These are phyloP conservation scores for Pipistrellus pygmaeus DNA, from an alignment of 2,797 vertebrate genomes.

Conservation along the genomic window DNA sequence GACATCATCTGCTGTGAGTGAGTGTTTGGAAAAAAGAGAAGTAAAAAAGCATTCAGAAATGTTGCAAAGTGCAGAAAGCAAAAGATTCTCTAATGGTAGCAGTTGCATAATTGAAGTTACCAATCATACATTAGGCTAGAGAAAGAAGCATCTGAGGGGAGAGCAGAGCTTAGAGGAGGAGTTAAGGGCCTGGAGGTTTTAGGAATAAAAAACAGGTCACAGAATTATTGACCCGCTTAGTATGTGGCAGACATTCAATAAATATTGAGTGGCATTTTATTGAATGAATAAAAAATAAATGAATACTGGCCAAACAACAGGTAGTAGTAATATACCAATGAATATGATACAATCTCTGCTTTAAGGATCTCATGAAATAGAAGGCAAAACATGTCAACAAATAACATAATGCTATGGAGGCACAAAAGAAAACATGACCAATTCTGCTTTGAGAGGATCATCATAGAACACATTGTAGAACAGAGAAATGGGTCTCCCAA, in stretches of 20 bases:
- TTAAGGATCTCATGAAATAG: neutral
- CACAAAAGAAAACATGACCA: neutral
- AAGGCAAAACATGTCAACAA: conserved; percentile 2
- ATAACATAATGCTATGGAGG: neutral
- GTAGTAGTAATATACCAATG: neutral
- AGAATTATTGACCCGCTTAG: neutral
- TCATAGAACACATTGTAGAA: neutral
- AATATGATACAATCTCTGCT: neutral
- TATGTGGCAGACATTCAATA: neutral
- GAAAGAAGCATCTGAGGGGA: neutral
- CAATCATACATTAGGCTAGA: neutral
- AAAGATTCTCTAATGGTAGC: neutral
- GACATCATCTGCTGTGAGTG: neutral
- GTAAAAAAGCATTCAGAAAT: neutral
- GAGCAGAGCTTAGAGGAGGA: neutral
- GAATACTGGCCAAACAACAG: neutral
- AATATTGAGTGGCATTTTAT: neutral
- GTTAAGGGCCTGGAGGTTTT: neutral
- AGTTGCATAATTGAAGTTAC: neutral
- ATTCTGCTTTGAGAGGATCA: neutral
- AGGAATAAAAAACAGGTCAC: neutral
- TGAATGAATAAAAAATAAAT: neutral
- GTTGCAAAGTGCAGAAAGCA: neutral
- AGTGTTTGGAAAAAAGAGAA: neutral
- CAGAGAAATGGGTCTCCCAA: neutral